Conservation (phyloP, 1,140 invertebrate species). For the Drosophila santomea region DNA sequence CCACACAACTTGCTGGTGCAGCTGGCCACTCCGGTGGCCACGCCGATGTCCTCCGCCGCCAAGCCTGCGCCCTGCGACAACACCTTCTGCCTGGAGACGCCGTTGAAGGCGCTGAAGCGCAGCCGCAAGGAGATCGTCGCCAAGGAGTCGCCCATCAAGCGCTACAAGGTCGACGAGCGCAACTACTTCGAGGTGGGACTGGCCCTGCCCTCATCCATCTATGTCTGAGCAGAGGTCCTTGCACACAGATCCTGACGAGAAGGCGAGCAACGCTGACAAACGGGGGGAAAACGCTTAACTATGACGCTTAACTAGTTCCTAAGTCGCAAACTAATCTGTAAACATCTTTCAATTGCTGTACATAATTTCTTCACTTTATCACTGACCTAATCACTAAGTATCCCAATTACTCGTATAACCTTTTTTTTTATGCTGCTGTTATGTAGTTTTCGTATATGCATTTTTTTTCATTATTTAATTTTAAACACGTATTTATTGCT, state of each 20-base stretch:
- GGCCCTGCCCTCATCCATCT: constrained; percentile 78
- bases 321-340: constrained; percentile 34
- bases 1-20: constrained; percentile 41
- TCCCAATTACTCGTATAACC: background rate
- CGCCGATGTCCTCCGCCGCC: constrained; percentile 7
- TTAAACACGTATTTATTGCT: constrained; percentile 44
- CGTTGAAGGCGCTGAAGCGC: constrained; percentile 48
- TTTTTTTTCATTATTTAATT: constrained; percentile 72
- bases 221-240: constrained; percentile 45
- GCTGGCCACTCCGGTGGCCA: constrained; percentile 47
- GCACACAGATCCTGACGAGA: background rate
- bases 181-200: constrained; percentile 82
- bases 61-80: constrained; percentile 15
- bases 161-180: constrained; percentile 67
- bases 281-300: constrained; percentile 82
- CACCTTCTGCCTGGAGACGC: constrained; percentile 70
- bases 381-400: background rate
- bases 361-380: constrained; percentile 13
- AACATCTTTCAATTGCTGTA: constrained; percentile 12
- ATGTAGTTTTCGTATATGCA: background rate
- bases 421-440: constrained; percentile 53
- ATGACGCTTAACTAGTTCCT: constrained; percentile 83
- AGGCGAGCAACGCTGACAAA: constrained; percentile 71
- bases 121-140: constrained; percentile 18
- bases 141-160: constrained; percentile 65